Percentiles rank a stretch among this genome's conserved stretches.
Conservation (phyloP, 2,888 invertebrate genomes). For the Malthinus seriepunctatus region DNA sequence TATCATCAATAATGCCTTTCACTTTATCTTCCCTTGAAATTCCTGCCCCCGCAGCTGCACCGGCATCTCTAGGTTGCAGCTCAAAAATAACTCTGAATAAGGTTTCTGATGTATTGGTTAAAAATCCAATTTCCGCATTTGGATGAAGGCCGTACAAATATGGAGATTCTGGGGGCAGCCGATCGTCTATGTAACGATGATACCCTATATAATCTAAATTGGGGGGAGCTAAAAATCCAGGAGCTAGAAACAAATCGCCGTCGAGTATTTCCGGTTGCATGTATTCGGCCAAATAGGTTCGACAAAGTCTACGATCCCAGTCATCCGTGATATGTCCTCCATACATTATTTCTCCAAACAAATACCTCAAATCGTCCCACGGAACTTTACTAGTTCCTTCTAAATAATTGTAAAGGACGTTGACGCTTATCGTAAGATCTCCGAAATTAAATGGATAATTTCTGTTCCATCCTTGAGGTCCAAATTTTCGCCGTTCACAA, state of each 20-base stretch:
- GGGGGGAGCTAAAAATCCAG: conserved; percentile 84
- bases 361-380: conserved; percentile 92
- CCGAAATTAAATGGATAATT: conserved; percentile 80
- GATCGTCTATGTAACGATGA: conserved; percentile 86
- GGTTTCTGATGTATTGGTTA: conserved; percentile 83
- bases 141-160: conserved; percentile 90
- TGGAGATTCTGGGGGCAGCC: conserved; percentile 85
- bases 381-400: conserved; percentile 87
- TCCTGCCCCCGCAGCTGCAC: conserved; percentile 68
- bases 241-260: conserved; percentile 80
- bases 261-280: conserved; percentile 88
- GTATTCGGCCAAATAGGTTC: conserved; percentile 83
- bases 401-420: conserved; percentile 87
- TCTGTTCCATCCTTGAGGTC: conserved; percentile 91
- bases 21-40: conserved; percentile 82
- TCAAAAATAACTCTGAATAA: conserved; percentile 85
- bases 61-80: conserved; percentile 85
- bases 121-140: conserved; percentile 93
- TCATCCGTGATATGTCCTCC: conserved; percentile 97
- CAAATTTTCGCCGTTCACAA: conserved; percentile 90
- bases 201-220: conserved; percentile 87
- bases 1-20: conserved; percentile 78
- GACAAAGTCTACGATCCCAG: conserved; percentile 89
- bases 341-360: conserved; percentile 98
- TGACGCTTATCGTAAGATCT: conserved; percentile 89